These are phyloP conservation scores for Lasiommata megera DNA, from an alignment of 2,888 invertebrate genomes.

Conservation along the genomic window DNA sequence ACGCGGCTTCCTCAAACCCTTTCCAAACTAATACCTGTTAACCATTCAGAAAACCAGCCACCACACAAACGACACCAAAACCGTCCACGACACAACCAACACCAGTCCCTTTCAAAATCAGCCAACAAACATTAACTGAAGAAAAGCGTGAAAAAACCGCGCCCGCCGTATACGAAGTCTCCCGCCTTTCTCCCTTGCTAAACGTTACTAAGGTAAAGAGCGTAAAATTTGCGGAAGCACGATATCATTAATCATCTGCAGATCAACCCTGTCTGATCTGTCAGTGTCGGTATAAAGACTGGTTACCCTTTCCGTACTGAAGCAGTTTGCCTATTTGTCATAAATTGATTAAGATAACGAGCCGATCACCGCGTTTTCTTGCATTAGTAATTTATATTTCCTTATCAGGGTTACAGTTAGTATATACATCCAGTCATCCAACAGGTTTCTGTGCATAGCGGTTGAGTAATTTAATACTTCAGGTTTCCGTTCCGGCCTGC, in stretches of 20 bases:
- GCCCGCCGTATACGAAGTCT: no score
- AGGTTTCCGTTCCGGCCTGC: constrained; percentile 37
- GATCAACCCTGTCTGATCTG: constrained; percentile 3
- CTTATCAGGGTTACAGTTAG: constrained; percentile 39
- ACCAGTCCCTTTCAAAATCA: no score
- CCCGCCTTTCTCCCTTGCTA: no score
- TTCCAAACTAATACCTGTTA: no score
- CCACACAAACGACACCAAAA: no score
- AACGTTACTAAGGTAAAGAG: not conserved
- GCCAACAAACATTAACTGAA: no score
- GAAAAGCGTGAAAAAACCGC: no score
- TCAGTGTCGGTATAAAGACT: not conserved
- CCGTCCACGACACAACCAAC: no score
- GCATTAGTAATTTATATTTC: constrained; percentile 29
- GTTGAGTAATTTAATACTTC: constrained; percentile 50
- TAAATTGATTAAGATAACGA: constrained; percentile 18
- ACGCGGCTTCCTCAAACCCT: no score
- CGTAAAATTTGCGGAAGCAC: constrained; percentile 1
- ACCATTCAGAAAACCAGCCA: no score
- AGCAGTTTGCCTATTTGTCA: constrained; percentile 14
- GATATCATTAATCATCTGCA: not conserved
- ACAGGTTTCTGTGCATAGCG: constrained; percentile 45
- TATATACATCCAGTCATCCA: constrained; percentile 34
- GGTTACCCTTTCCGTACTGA: not conserved
- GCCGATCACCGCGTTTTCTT: constrained; percentile 16